These are phyloP conservation scores for Adelges cooleyi DNA, from an alignment of 1,140 invertebrate species.

Conservation along the genomic window DNA sequence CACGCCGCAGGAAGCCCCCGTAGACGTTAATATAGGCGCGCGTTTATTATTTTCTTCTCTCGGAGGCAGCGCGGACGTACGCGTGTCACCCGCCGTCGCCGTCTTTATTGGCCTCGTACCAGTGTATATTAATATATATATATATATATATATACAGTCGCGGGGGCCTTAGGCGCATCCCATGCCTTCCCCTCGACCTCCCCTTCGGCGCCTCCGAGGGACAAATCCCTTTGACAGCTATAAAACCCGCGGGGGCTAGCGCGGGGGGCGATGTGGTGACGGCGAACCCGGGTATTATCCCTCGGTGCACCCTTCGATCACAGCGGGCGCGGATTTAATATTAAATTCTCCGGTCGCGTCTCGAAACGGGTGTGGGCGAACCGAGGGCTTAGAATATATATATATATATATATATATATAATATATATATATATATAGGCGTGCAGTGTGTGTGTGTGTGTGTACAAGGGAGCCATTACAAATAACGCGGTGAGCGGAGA, in stretches of 20 bases:
- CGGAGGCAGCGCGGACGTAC: neutral
- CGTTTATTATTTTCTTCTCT: conserved; percentile 24
- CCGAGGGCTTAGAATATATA: too few species aligned
- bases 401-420: too few species aligned
- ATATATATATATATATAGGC: neutral
- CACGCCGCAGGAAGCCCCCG: conserved; percentile 12
- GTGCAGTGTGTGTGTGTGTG: neutral
- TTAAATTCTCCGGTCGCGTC: conserved; percentile 3
- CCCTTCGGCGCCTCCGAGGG: too few species aligned
- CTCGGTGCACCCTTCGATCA: conserved; percentile 13
- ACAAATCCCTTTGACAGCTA: conserved; percentile 26
- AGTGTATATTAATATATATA: too few species aligned
- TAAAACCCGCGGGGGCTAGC: neutral
- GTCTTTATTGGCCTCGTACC: conserved; percentile 14
- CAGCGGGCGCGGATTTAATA: conserved; percentile 25
- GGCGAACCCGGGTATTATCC: neutral
- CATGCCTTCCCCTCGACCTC: neutral
- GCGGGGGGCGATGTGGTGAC: neutral
- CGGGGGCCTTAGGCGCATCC: neutral
- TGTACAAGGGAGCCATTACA: conserved; percentile 6
- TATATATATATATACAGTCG: neutral
- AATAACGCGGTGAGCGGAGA: conserved; percentile 18
- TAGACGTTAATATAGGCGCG: conserved; percentile 2
- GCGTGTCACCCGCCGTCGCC: conserved; percentile 6
- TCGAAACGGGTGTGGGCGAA: too few species aligned